Conservation (phyloP, 2,888 invertebrate genomes). For the Rhodophaea formosa region DNA sequence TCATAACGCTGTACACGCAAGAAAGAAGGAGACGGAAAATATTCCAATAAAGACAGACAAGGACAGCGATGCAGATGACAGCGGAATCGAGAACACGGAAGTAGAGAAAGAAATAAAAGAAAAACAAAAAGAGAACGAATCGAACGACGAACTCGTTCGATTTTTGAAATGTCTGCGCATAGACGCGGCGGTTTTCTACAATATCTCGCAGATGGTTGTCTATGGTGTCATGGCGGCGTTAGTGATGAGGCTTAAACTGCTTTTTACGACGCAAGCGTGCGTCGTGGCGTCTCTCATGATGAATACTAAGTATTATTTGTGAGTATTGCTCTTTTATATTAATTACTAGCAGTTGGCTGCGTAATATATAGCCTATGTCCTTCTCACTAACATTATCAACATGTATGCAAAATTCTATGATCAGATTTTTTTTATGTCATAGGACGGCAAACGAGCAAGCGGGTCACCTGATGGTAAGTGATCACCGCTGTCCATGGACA, state of each 20-base stretch:
- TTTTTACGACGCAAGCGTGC: slow-evolving; percentile 90
- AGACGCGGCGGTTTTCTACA: slow-evolving; percentile 84
- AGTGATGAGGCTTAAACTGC: slow-evolving; percentile 89
- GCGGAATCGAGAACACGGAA: slow-evolving; percentile 78
- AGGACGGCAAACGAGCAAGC: too few species aligned
- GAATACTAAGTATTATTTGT: slow-evolving; percentile 79
- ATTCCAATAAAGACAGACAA: slow-evolving; percentile 38
- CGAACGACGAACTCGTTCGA: slow-evolving; percentile 29
- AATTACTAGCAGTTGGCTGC: neutral
- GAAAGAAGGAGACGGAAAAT: slow-evolving; percentile 23
- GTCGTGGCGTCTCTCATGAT: slow-evolving; percentile 86
- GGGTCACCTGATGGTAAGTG: too few species aligned
- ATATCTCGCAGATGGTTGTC: slow-evolving; percentile 85
- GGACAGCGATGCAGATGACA: slow-evolving; percentile 66
- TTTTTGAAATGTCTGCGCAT: slow-evolving; percentile 58
- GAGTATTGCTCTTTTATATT: slow-evolving; percentile 34
- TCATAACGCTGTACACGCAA: slow-evolving; percentile 22
- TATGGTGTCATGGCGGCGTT: slow-evolving; percentile 87
- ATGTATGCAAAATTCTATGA: too few species aligned
- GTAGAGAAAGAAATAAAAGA: slow-evolving; percentile 39
- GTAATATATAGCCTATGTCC: too few species aligned
- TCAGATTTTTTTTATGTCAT: too few species aligned
- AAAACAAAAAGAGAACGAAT: slow-evolving; percentile 14
- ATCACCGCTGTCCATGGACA: too few species aligned
- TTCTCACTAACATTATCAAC: too few species aligned